phyloP scores from a whole-genome alignment of 2,797 vertebrate species.

The Takifugu ocellatus region DNA sequence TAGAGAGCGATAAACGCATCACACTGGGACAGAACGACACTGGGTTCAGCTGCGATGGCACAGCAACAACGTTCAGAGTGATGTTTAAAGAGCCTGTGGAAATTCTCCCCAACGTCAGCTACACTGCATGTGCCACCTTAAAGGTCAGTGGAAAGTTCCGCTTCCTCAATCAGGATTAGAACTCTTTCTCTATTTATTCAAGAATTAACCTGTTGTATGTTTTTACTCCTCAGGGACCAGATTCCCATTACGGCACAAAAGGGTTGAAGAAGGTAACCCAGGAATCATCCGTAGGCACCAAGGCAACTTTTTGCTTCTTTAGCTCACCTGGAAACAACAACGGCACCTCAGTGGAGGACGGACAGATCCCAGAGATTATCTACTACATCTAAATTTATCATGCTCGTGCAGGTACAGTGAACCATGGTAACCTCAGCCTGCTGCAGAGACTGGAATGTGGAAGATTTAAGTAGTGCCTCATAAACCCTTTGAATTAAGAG shows the following conservation, averaged over 20 bases:
- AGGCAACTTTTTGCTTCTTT: constrained; percentile 96
- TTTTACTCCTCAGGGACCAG: constrained; percentile 81
- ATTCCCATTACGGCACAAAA: constrained; percentile 98
- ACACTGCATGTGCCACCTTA: constrained; percentile 94
- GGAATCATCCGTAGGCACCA: constrained; percentile 87
- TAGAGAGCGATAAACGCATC: constrained; percentile 96
- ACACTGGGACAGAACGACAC: constrained; percentile 97
- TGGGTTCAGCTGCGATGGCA: constrained; percentile 96
- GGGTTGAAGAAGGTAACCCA: constrained; percentile 95
- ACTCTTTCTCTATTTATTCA: not conserved
- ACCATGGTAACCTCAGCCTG: constrained; percentile 52
- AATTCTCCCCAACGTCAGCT: constrained; percentile 93
- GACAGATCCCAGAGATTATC: constrained; percentile 97
- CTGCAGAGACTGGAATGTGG: constrained; percentile 46
- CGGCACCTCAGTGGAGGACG: constrained; percentile 95
- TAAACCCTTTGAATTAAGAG: constrained; percentile 36
- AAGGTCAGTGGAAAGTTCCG: constrained; percentile 78
- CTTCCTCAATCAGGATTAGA: not conserved
- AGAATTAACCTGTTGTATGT: not conserved
- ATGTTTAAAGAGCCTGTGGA: constrained; percentile 99
- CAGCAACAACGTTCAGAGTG: constrained; percentile 92
- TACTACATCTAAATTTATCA: constrained; percentile 86
- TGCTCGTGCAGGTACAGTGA: constrained; percentile 36
- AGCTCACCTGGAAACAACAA: constrained; percentile 98
- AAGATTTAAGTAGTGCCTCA: constrained; percentile 56